phyloP scores from a whole-genome alignment of 2,888 invertebrate species.

The Campaea margaritaria region DNA sequence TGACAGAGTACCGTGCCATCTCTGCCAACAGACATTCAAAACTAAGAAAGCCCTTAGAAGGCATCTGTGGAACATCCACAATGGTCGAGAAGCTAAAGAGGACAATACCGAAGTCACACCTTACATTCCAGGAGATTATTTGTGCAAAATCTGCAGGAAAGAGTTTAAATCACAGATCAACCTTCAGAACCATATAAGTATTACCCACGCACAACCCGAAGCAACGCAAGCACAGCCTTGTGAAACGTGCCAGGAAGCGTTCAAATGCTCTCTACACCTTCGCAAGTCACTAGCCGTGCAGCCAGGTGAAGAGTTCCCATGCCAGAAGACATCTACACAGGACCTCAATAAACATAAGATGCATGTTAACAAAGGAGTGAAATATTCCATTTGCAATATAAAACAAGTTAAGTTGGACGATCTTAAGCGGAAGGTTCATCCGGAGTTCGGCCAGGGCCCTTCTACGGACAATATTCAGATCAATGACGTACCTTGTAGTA shows the following conservation, averaged over 20 bases:
- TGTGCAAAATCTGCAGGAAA: constrained; percentile 49
- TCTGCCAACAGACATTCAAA: constrained; percentile 37
- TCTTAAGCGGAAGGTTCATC: constrained; percentile 29
- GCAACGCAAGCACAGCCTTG: constrained; percentile 48
- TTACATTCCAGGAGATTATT: constrained; percentile 19
- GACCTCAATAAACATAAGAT: constrained; percentile 53
- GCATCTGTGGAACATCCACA: constrained; percentile 38
- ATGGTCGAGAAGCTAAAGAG: neutral
- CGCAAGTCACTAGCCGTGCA: constrained; percentile 52
- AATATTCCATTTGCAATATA: constrained; percentile 35
- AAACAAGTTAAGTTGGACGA: constrained; percentile 34
- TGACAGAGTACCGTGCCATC: constrained; percentile 33
- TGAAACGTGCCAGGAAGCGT: constrained; percentile 51
- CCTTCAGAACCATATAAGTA: constrained; percentile 51
- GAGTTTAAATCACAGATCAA: constrained; percentile 51
- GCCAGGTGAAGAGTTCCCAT: constrained; percentile 46
- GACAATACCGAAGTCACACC: constrained; percentile 9
- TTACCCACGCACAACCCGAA: constrained; percentile 58
- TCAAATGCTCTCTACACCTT: constrained; percentile 55
- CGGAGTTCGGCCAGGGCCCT: constrained; percentile 1
- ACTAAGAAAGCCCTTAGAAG: constrained; percentile 43
- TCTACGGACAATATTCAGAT: neutral
- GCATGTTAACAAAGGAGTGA: constrained; percentile 48
- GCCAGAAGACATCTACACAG: constrained; percentile 51
- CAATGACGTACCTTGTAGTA: constrained; percentile 15